Evolutionary conservation across 2,113 vertebrate species (phyloP).

Genomic region (Felis catus): DNA sequence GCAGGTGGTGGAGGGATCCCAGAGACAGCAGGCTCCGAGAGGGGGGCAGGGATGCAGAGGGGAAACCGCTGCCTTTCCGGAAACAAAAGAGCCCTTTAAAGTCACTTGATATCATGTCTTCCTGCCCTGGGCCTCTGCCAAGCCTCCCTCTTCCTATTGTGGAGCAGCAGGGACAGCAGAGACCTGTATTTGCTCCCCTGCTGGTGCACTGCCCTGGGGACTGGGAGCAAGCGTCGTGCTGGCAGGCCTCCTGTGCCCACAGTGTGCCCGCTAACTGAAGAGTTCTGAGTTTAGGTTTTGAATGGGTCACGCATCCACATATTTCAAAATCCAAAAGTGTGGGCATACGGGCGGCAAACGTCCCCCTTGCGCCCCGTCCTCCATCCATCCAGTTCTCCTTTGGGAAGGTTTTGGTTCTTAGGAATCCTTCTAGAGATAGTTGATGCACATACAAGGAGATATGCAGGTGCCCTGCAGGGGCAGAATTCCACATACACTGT

Average conservation of each 20-base stretch:
- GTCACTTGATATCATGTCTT: background rate
- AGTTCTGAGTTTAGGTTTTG: background rate
- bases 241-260: background rate
- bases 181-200: background rate
- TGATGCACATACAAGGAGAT: background rate
- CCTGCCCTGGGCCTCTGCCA: constrained; percentile 51
- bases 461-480: fast-evolving
- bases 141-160: background rate
- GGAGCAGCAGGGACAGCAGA: background rate
- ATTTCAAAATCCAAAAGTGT: background rate
- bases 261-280: background rate
- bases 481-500: background rate
- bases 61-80: constrained; percentile 7
- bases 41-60: background rate
- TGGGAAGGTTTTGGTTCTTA: background rate
- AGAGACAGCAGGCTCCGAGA: background rate
- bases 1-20: constrained; percentile 38
- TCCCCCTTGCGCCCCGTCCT: background rate
- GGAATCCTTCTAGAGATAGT: background rate
- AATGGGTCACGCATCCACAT: background rate
- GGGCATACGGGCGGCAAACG: background rate
- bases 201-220: background rate
- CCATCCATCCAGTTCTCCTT: background rate
- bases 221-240: fast-evolving
- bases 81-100: constrained; percentile 53